Base-by-base conservation (phyloP, 2,888 invertebrate species). In the Drosophila peninsularis region DNA sequence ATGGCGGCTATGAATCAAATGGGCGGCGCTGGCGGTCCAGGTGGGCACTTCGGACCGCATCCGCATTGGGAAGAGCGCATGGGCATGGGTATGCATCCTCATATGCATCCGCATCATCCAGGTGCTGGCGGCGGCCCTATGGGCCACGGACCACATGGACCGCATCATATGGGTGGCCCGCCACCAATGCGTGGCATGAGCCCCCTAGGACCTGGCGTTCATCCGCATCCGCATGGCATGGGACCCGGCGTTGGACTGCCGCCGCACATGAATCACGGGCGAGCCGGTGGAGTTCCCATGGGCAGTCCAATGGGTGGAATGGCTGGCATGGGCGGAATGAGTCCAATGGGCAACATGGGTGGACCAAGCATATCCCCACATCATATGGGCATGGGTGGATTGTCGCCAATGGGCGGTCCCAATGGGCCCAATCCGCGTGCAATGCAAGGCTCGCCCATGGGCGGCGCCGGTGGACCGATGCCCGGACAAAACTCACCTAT, bases 31-130 rank as follows among this genome's bases (percentile, higher is more conserved):
- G 80, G 83, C 6, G 84, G 89, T 10, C 84, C 88, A 0, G 88
- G 90, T 17, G 85, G 88, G 5, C 91, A 91, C 62, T 91, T 90
- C 71, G 90, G 90, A 54, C 85, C 80, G 9, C 88, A 88, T 60
- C 86, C 87, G 13, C 90, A 90, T 53, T 91, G 91, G 90, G 94
- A 94, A 47, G 93, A 94, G 90, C 94, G 94, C 62, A 91, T 80
- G 90, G 86, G 91, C 89, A 92, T 89, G 79, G 79, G 87, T n/a
- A 89, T 86, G 86, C 95, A 95, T 93, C 94, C 95, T 30, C 95
- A 95, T 88, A 95, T 94, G 94, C 95, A 95, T 89, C 95, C 95
- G 92, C 94, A 94, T 50, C 94, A 94, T 76, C 95, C 95, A 93
- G 94, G 74, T 11, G 55, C 66, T 5, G 75, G 94, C 1, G 95